Evolutionary conservation across 2,888 invertebrate species (phyloP), one percentile per base, ranked within the genome.

Genomic region (Drosophila stalkeri): DNA sequence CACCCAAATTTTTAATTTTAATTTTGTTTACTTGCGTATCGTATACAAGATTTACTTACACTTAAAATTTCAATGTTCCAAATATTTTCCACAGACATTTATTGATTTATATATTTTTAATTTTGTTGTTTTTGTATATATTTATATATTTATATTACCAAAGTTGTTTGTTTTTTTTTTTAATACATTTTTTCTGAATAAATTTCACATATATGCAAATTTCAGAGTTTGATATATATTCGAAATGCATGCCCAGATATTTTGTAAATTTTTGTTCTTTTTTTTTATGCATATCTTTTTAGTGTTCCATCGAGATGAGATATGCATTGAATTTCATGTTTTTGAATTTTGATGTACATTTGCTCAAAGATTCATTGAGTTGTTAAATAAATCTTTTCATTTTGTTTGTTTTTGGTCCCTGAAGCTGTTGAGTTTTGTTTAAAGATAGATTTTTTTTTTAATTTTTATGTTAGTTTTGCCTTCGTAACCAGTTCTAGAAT

Each of bases 341-440:
- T 31, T 52, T 72, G 65, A 64, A 61, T 65, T 76, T 78, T 64
- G 23, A 54, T 52, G 54, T 61, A 66, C 59, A 65, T 73, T 70
- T 79, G 9, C 54, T 46, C 52, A 61, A 78, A 64, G 51, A 46
- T 61, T 72, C 66, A 12, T 70, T 69, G 70, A 73, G 77, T 83
- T 57, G 52, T 72, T 66, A 31, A 65, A 75, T 72, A 65, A 71
- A 70, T 75, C 37, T 23, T 54, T 23, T 54, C 0, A 7, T 18
- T 51, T 7, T 23, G 0, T 54, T 20, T n/a, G 39, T 84, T 74
- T 85, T 91, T 92, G 92, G 92, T 92, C 92, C 92, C 92, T 92
- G 92, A 92, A 92, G 89, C 90, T 90, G 90, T 83, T 90, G 89
- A 86, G 90, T 88, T 88, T 83, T 83, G 82, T 83, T 89, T 76